Evolutionary conservation across 2,888 invertebrate species (phyloP).

Genomic region (Netelia fuscicornis): DNA sequence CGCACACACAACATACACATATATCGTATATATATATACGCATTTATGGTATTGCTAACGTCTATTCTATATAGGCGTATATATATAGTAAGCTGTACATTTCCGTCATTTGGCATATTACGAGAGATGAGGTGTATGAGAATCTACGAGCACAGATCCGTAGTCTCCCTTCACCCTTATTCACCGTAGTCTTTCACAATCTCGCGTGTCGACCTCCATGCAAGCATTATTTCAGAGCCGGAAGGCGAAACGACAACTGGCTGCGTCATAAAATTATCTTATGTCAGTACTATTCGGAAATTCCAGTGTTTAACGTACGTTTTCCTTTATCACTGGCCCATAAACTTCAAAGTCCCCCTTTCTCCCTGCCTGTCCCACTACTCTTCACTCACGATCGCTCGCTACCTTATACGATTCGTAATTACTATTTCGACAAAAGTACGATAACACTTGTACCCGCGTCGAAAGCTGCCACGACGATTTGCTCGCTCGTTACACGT

Average conservation of each 20-base stretch:
- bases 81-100: not conserved
- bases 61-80: slow-evolving; percentile 12
- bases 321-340: slow-evolving; percentile 52
- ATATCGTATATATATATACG: slow-evolving; percentile 4
- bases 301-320: slow-evolving; percentile 36
- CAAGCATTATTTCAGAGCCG: slow-evolving; percentile 16
- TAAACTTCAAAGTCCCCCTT: slow-evolving; percentile 6
- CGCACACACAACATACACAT: not conserved
- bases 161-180: not conserved
- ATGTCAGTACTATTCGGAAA: slow-evolving; percentile 40
- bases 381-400: not conserved
- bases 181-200: not conserved
- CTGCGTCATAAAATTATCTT: slow-evolving; percentile 47
- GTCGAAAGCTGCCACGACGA: not conserved
- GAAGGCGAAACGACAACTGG: slow-evolving; percentile 46
- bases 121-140: slow-evolving; percentile 34
- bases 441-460: not conserved
- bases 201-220: not conserved
- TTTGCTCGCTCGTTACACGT: not conserved
- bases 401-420: slow-evolving; percentile 10
- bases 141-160: slow-evolving; percentile 33
- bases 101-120: slow-evolving; percentile 33
- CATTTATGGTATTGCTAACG: slow-evolving; percentile 16
- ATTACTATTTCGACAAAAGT: slow-evolving; percentile 37
- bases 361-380: not conserved